Conservation (phyloP, 2,113 vertebrate species). For the Atherinomorus stipes region DNA sequence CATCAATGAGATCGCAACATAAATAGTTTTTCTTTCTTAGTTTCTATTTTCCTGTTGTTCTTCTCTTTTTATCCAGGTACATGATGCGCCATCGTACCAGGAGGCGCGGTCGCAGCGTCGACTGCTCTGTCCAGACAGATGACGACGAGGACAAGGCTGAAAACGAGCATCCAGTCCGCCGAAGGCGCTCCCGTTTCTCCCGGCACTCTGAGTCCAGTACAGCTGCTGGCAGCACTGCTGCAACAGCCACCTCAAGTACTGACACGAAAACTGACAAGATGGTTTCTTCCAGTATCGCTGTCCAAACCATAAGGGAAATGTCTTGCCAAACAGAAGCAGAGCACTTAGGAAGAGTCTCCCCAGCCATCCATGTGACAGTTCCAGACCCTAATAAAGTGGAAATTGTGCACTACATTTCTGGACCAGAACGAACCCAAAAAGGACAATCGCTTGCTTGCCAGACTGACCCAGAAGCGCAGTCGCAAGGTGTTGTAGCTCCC, state of each 20-base stretch:
- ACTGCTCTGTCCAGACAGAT: constrained; percentile 96
- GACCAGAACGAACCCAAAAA: constrained; percentile 92
- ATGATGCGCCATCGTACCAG: constrained; percentile 87
- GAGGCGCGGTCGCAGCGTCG: constrained; percentile 90
- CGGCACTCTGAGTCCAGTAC: constrained; percentile 86
- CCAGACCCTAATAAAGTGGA: constrained; percentile 93
- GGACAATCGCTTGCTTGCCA: constrained; percentile 97
- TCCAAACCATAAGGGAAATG: constrained; percentile 91
- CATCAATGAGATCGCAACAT: too few species aligned
- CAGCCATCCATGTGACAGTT: constrained; percentile 93
- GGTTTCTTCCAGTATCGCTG: constrained; percentile 88
- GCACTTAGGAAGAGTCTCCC: constrained; percentile 91
- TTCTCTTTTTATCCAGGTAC: constrained; percentile 71
- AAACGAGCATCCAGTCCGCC: constrained; percentile 92
- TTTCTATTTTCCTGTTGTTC: background rate
- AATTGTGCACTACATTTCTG: constrained; percentile 95
- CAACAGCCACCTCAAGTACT: constrained; percentile 24
- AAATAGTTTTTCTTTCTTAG: background rate
- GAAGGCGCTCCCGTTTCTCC: constrained; percentile 89
- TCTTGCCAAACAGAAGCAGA: constrained; percentile 79
- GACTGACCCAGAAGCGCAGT: constrained; percentile 91
- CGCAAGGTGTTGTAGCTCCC: constrained; percentile 89
- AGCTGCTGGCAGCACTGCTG: constrained; percentile 14
- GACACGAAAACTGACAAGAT: constrained; percentile 88
- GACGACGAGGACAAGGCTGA: constrained; percentile 95